Percentiles rank a stretch among this genome's conserved stretches.
Evolutionary conservation across 1,140 invertebrate species (phyloP).

Genomic region (Caenorhabditis inopinata): DNA sequence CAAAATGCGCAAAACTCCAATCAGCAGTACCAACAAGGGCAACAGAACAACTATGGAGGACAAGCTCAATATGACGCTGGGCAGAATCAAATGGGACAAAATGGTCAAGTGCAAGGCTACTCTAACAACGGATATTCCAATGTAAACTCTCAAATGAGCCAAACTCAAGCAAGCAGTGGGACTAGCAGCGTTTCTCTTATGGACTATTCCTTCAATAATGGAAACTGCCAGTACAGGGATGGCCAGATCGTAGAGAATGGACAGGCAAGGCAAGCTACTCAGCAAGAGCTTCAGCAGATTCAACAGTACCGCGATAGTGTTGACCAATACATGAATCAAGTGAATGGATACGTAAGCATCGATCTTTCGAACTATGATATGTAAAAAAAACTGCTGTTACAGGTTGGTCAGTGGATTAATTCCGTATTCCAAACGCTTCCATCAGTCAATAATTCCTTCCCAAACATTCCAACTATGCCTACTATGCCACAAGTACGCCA

Average conservation of each 20-base stretch:
- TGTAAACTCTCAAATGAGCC: conserved; percentile 14
- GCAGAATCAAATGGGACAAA: conserved; percentile 24
- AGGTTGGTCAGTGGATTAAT: conserved; percentile 39
- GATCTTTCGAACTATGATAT: neutral
- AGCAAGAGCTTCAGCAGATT: conserved; percentile 34
- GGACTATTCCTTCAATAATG: conserved; percentile 42
- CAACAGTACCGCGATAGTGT: conserved; percentile 32
- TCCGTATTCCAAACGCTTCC: conserved; percentile 35
- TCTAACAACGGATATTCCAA: conserved; percentile 31
- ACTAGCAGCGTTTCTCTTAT: conserved; percentile 19
- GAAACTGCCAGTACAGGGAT: conserved; percentile 43
- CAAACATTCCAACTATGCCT: conserved; percentile 26
- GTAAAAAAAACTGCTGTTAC: neutral
- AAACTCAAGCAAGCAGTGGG: neutral
- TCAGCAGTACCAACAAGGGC: neutral
- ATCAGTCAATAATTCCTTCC: conserved; percentile 16
- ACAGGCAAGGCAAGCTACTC: conserved; percentile 33
- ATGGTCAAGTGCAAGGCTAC: conserved; percentile 12
- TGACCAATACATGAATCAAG: conserved; percentile 40
- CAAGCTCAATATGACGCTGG: conserved; percentile 12
- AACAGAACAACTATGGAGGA: conserved; percentile 30
- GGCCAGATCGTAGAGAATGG: conserved; percentile 38
- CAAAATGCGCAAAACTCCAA: conserved; percentile 21
- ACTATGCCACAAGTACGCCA: conserved; percentile 19
- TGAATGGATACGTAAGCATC: conserved; percentile 39